phyloP scores from a whole-genome alignment of 2,113 vertebrate genomes.

The Orthochromis malagaraziensis region DNA sequence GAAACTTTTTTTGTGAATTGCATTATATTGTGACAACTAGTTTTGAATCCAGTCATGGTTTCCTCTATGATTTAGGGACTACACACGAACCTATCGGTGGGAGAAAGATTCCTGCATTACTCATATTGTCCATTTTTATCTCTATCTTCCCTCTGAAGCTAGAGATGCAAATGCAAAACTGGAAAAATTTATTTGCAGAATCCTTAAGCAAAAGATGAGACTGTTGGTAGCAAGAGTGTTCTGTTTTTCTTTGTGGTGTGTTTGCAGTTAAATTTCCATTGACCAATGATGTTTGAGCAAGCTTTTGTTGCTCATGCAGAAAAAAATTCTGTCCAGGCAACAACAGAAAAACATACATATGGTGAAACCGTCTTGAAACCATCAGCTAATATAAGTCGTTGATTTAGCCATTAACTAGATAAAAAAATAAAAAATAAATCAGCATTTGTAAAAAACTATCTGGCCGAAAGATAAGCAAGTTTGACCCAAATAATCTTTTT shows the following conservation, averaged over 20 bases:
- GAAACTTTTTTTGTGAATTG: neutral
- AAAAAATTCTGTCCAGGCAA: neutral
- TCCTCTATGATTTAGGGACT: neutral
- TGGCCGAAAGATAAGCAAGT: neutral
- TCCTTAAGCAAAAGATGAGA: neutral
- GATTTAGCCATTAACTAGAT: neutral
- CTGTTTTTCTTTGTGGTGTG: neutral
- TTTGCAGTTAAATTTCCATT: neutral
- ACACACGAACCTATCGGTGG: neutral
- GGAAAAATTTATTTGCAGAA: neutral
- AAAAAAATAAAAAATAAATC: neutral
- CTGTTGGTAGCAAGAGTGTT: neutral
- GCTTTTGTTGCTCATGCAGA: neutral
- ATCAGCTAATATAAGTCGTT: neutral
- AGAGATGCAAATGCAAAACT: neutral
- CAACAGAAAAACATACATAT: neutral
- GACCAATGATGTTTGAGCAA: neutral
- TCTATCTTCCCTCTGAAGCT: neutral
- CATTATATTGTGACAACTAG: neutral
- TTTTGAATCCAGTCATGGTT: neutral
- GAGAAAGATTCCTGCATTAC: neutral
- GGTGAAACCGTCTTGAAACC: neutral
- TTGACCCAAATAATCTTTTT: neutral
- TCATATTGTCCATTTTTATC: neutral
- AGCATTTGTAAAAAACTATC: neutral